Evolutionary conservation across 2,888 invertebrate species (phyloP), one percentile per base, ranked within the genome.

Genomic region (Drosophila ezoana): DNA sequence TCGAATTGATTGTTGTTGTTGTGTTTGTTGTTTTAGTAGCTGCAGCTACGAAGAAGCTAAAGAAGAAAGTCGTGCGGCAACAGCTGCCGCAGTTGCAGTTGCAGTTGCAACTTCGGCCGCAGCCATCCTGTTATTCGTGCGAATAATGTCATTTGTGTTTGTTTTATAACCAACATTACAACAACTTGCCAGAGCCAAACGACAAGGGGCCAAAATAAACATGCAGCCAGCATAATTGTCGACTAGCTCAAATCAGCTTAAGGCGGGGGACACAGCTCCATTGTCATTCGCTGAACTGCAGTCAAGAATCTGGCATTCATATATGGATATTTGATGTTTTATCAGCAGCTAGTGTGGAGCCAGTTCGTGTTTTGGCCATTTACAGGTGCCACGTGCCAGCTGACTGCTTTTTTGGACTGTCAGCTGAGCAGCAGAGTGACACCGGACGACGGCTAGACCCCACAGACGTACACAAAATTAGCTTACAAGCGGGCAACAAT

Each of bases 81-180:
- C 87, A 84, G 87, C 82, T 83, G 82, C 79, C 62, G 61, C 70
- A 53, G 73, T 64, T 58, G 69, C 72, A 51, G 18, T 18, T 62
- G 49, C 60, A 51, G 61, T 57, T 28, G 60, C 76, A 56, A 64
- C 59, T 58, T 60, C 72, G 41, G 43, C 67, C 57, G 56, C 60
- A 64, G 65, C 28, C 79, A 79, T 80, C 81, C 79, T 89, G 87
- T 69, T 86, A 72, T 73, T 88, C 89, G 81, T 86, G 84, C 78
- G 84, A 88, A 84, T 88, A 88, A 86, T 88, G 84, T 88, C 87
- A 81, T 83, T 87, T 89, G 89, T 84, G 79, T 85, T 85, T 87
- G 85, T 85, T 85, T 85, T 89, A 87, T 88, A 85, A 85, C 73
- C 79, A 71, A 81, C 75, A 76, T 79, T 77, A 89, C 79, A 79